Percentiles rank a stretch among this genome's conserved stretches.
Evolutionary conservation across 2,113 vertebrate genomes (phyloP).

Genomic region (Platichthys flesus): DNA sequence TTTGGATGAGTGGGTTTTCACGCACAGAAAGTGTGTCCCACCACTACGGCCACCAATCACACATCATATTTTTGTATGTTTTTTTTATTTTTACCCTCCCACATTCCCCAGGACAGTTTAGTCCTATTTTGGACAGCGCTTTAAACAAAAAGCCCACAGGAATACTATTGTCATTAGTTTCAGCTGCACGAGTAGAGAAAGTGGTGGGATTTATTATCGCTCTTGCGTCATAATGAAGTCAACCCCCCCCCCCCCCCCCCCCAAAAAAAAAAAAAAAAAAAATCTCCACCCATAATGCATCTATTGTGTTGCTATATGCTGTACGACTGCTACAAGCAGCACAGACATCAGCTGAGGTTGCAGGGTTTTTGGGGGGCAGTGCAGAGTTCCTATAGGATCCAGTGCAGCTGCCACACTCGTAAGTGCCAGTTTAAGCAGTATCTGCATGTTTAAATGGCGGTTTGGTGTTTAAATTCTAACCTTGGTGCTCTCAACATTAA

Average conservation of each 20-base stretch:
- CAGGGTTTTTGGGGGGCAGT: background rate
- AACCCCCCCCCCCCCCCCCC: conserved; percentile 8
- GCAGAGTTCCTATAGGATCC: background rate
- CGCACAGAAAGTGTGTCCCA: background rate
- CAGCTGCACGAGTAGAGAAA: conserved; percentile 48
- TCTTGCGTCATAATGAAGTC: conserved; percentile 63
- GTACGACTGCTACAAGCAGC: background rate
- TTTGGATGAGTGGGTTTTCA: conserved; percentile 12
- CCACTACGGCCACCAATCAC: background rate
- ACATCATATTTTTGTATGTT: background rate
- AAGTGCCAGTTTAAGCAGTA: no score
- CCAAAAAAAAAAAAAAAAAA: conserved; percentile 17
- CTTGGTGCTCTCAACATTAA: background rate
- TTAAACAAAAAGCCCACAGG: conserved; percentile 5
- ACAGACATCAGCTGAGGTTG: background rate
- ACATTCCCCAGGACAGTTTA: background rate
- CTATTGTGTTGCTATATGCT: conserved; percentile 42
- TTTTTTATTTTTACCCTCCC: background rate
- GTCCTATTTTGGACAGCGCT: conserved; percentile 1
- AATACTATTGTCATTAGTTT: conserved; percentile 43
- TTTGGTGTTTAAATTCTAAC: no score
- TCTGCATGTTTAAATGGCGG: background rate
- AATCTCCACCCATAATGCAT: conserved; percentile 62
- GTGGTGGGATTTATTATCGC: conserved; percentile 43
- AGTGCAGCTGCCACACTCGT: background rate